phyloP scores from a whole-genome alignment of 1,140 invertebrate species.

The Babylonia areolata region DNA sequence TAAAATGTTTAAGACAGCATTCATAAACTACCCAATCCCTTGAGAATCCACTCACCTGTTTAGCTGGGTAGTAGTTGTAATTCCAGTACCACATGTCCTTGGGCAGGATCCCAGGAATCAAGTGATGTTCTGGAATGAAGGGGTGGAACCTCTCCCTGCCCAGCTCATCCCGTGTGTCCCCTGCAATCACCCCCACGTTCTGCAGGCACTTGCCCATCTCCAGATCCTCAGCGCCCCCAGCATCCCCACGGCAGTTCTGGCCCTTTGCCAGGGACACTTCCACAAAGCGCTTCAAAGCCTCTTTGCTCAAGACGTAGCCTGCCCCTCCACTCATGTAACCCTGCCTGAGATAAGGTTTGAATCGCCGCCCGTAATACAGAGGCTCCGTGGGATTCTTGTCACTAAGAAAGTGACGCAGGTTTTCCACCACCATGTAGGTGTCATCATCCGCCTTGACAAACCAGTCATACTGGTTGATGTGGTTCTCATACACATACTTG shows the following conservation, averaged over 20 bases:
- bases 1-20: too few relatives aligned
- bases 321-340: constrained; percentile 75
- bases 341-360: constrained; percentile 67
- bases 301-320: constrained; percentile 89
- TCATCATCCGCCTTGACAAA: constrained; percentile 79
- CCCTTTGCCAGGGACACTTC: constrained; percentile 78
- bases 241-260: constrained; percentile 78
- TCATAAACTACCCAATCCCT: too few relatives aligned
- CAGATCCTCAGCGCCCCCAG: constrained; percentile 89
- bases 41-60: constrained; percentile 59
- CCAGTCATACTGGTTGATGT: constrained; percentile 70
- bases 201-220: constrained; percentile 95
- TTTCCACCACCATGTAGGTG: constrained; percentile 83
- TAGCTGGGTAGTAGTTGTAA: constrained; percentile 68
- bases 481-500: constrained; percentile 77
- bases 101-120: constrained; percentile 68
- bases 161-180: constrained; percentile 89
- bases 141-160: constrained; percentile 96
- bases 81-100: constrained; percentile 72
- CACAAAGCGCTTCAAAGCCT: constrained; percentile 61
- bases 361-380: constrained; percentile 74
- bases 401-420: constrained; percentile 72
- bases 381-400: constrained; percentile 54
- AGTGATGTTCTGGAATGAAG: constrained; percentile 85
- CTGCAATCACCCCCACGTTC: constrained; percentile 88